These are phyloP conservation scores for Idris sp. DNA, from an alignment of 1,140 invertebrate species.

Conservation along the genomic window DNA sequence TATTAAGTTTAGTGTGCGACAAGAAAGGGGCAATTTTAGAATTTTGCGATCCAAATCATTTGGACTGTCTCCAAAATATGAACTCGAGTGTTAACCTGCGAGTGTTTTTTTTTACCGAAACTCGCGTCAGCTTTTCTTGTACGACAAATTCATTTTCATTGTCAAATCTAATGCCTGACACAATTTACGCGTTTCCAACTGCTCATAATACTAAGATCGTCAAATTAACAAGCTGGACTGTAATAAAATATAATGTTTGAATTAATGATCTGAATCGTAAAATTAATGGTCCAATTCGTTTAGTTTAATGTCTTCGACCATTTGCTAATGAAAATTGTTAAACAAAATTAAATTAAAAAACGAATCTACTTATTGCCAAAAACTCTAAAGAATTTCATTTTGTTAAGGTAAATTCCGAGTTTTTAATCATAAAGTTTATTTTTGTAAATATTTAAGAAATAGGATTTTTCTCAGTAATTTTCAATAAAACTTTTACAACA, in stretches of 20 bases:
- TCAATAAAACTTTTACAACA: no score
- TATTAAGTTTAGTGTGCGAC: constrained; percentile 46
- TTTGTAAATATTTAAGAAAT: no score
- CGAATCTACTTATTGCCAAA: not conserved
- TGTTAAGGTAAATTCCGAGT: no score
- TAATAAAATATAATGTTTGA: constrained; percentile 3
- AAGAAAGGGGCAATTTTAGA: constrained; percentile 49
- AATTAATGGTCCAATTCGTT: constrained; percentile 12
- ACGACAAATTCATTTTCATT: constrained; percentile 9
- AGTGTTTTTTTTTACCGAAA: constrained; percentile 22
- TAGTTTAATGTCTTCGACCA: constrained; percentile 4
- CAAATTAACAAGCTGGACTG: constrained; percentile 7
- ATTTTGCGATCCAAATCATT: constrained; percentile 22
- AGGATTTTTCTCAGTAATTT: no score
- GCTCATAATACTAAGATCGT: not conserved
- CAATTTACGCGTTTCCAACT: not conserved
- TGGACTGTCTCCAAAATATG: constrained; percentile 27
- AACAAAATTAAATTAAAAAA: constrained; percentile 2
- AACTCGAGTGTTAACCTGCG: constrained; percentile 18
- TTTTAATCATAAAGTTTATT: no score
- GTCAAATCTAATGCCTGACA: constrained; percentile 3
- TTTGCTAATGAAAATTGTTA: not conserved
- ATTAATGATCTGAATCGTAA: constrained; percentile 12
- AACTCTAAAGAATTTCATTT: no score
- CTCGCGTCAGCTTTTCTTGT: constrained; percentile 4